Conservation (phyloP, 2,888 invertebrate species). For the Ephialtes manifestator region DNA sequence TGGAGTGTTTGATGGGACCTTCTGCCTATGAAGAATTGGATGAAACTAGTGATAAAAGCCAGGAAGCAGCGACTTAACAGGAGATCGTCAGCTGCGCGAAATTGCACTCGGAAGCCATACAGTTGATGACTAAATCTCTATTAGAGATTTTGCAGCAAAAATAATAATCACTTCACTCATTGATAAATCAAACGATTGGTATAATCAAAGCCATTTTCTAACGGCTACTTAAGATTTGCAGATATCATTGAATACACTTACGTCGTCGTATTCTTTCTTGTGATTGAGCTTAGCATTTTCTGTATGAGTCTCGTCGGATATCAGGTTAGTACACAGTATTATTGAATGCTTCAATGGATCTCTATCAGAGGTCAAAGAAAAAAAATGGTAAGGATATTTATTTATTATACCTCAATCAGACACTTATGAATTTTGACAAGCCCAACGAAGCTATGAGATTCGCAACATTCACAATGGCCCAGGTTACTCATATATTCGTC, state of each 20-base stretch:
- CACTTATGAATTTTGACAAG: constrained; percentile 50
- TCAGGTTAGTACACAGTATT: constrained; percentile 38
- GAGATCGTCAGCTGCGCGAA: constrained; percentile 56
- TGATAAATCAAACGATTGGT: not conserved
- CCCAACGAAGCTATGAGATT: constrained; percentile 60
- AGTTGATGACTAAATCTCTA: not conserved
- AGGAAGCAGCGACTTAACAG: constrained; percentile 21
- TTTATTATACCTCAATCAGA: constrained; percentile 27
- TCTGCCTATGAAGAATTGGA: not conserved
- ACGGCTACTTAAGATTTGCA: constrained; percentile 50
- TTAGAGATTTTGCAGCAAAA: not conserved
- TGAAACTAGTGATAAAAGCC: not conserved
- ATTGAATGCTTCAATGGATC: not conserved
- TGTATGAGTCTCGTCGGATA: constrained; percentile 59
- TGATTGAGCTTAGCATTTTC: constrained; percentile 49
- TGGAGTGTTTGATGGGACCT: constrained; percentile 39
- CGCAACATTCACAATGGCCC: constrained; percentile 37
- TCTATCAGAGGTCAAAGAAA: not conserved
- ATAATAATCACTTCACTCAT: not conserved
- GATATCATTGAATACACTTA: constrained; percentile 53
- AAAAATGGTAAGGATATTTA: not conserved
- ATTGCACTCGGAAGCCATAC: constrained; percentile 56
- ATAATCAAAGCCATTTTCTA: not conserved
- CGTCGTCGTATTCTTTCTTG: constrained; percentile 45
- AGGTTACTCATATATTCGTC: constrained; percentile 55